A percentile compares a stretch with the other conserved stretches of the same genome.
Conservation (phyloP, 2,797 vertebrate species). For the Acanthis flammea region DNA sequence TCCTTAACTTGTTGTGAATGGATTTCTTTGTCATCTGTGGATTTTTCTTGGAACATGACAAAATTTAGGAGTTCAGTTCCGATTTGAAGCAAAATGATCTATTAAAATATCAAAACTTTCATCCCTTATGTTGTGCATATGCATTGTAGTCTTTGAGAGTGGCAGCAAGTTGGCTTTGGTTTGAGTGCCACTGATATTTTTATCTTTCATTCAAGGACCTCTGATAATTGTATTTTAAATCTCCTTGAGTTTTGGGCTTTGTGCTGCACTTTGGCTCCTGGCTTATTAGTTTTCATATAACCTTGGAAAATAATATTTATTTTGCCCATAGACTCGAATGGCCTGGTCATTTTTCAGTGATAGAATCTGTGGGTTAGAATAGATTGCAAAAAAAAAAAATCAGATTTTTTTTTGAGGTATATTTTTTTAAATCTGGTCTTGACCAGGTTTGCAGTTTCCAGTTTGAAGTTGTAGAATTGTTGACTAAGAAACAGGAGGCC, state of each 20-base stretch:
- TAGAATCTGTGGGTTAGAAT: neutral
- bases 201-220: neutral
- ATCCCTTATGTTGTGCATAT: neutral
- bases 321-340: neutral
- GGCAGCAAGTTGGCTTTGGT: neutral
- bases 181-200: neutral
- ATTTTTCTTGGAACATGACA: rapidly evolving
- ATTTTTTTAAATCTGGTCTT: neutral
- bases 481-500: neutral
- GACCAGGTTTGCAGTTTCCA: neutral
- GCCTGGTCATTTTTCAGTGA: neutral
- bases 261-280: neutral
- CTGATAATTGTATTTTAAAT: neutral
- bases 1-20: neutral
- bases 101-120: neutral
- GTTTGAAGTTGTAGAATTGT: neutral
- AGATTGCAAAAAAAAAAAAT: neutral
- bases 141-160: neutral
- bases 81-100: neutral
- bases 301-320: neutral
- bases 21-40: neutral
- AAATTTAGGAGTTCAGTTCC: neutral
- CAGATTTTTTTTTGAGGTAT: neutral
- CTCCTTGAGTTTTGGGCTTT: neutral
- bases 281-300: neutral